Conservation (phyloP, 2,797 vertebrate species). For the Rhincodon typus region DNA sequence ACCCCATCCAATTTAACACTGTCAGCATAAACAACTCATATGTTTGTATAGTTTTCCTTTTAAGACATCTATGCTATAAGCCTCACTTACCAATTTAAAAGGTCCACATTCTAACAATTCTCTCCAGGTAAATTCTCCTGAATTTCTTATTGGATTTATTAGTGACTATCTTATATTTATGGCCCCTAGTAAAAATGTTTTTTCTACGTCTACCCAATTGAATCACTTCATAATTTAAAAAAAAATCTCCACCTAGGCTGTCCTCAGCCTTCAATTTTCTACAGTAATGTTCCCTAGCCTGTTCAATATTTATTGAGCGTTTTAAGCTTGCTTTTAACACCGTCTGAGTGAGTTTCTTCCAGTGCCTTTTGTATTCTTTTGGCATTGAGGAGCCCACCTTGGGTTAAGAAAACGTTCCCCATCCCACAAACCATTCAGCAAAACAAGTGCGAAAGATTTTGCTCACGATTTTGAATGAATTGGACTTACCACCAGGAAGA, state of each 20-base stretch:
- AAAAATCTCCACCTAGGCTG: too few species aligned
- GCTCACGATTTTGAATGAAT: constrained; percentile 3
- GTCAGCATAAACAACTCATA: not conserved
- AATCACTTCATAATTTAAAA: not conserved
- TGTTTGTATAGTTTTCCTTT: not conserved
- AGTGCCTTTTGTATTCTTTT: not conserved
- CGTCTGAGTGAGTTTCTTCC: not conserved
- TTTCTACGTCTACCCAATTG: not conserved
- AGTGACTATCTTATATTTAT: too few species aligned
- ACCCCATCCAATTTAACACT: not conserved
- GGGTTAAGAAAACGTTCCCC: not conserved
- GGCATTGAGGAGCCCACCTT: not conserved
- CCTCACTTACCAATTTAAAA: not conserved
- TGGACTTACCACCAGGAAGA: constrained; percentile 91
- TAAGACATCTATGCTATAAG: not conserved
- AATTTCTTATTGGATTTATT: not conserved
- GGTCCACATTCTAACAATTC: not conserved
- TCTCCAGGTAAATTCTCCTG: not conserved
- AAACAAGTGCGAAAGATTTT: not conserved
- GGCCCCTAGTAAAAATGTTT: too few species aligned
- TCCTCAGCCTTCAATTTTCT: not conserved
- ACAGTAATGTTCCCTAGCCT: not conserved
- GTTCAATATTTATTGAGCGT: not conserved
- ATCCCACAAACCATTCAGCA: not conserved
- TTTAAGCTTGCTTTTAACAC: not conserved